phyloP scores from a whole-genome alignment of 1,140 invertebrate genomes.

The Drosophila carrolli region DNA sequence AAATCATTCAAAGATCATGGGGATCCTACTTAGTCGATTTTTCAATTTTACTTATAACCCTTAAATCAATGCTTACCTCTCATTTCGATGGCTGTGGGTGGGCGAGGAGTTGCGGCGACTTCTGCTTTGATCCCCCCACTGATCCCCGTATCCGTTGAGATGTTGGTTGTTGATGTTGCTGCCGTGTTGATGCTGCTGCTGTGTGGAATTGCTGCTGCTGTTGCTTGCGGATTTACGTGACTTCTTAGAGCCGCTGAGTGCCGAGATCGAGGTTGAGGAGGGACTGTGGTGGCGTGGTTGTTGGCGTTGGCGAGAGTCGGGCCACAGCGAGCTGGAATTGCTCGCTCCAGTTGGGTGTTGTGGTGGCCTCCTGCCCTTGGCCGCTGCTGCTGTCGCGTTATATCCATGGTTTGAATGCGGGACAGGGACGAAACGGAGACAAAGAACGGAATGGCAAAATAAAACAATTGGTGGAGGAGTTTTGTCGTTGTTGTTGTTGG shows the following conservation, averaged over 20 bases:
- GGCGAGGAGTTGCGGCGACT: constrained; percentile 65
- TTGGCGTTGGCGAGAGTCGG: constrained; percentile 55
- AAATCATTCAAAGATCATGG: no score
- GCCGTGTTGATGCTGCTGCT: constrained; percentile 33
- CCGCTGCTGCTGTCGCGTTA: constrained; percentile 49
- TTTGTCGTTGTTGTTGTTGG: constrained; percentile 30
- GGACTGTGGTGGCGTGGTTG: constrained; percentile 45
- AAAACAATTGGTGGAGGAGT: constrained; percentile 64
- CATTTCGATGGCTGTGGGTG: constrained; percentile 52
- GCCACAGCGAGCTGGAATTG: constrained; percentile 38
- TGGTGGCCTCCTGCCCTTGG: constrained; percentile 42
- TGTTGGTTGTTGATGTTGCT: constrained; percentile 55
- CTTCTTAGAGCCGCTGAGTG: constrained; percentile 62
- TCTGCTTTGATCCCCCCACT: constrained; percentile 29
- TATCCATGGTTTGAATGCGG: constrained; percentile 23
- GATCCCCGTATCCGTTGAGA: constrained; percentile 42
- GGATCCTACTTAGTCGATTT: no score
- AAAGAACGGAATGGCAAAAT: constrained; percentile 62
- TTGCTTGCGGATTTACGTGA: constrained; percentile 56
- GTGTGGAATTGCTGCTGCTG: constrained; percentile 43
- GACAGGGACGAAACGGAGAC: constrained; percentile 30
- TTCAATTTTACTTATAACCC: no score
- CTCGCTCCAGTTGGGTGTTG: constrained; percentile 45
- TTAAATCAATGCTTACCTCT: constrained; percentile 54
- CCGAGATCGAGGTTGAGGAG: constrained; percentile 65